Evolutionary conservation across 2,113 vertebrate species (phyloP), one percentile per base, ranked within the genome.

Genomic region (Anser brachyrhynchus): DNA sequence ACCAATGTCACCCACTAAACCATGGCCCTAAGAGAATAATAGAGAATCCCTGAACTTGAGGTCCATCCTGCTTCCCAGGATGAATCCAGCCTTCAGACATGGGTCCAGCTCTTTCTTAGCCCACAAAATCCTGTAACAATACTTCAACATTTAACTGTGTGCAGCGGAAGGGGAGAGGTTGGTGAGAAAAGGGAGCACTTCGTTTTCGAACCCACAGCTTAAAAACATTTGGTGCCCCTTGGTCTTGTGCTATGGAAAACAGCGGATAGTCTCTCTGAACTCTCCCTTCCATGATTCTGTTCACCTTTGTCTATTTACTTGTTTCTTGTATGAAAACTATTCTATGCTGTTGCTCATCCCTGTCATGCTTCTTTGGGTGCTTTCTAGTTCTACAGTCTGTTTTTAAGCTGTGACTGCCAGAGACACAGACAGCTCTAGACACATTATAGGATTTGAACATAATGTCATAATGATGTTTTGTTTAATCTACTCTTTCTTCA

Each of bases 141-240:
- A 35, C 52, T 85, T 73, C 39, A 83, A 21, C 3, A 87, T 51
- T 41, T 67, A 67, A 16, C 49, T 37, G n/a, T 10, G 13, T 37
- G 18, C 23, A 10, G 2, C 10, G 2, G 2, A 0, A 1, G 44
- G 3, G 1, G 15, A 51, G 7, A 1, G 7, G n/a, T 4, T 35
- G 26, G 17, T n/a, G 13, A 91, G 15, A 49, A 79, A 85, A 76
- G 52, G 8, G 2, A 49, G 46, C 20, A 49, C 46, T 49, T 49
- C 10, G 5, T 49, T 82, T 85, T 61, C 52, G 65, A 87, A 52
- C 10, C 28, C 64, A 10, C 71, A 23, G 9, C 12, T 87, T 76
- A 65, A 82, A 64, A 57, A 4, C n/a, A 41, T 39, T 52, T 69
- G 7, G 7, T 89, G 17, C 3, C n/a, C 29, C 13, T 67, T 22